phyloP scores from a whole-genome alignment of 2,888 invertebrate genomes.

The Deilephila elpenor region DNA sequence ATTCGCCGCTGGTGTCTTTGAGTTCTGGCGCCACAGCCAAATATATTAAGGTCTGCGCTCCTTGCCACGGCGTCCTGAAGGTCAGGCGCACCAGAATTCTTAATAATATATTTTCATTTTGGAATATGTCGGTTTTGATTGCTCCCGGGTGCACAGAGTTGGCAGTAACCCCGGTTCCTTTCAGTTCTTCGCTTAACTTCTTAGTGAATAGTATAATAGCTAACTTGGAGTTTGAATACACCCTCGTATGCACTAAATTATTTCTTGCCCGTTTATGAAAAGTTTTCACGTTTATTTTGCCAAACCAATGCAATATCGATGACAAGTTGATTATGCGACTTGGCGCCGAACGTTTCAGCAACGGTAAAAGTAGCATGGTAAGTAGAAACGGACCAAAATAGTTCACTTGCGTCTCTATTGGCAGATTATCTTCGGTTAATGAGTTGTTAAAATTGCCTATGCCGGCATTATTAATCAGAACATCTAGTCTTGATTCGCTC shows the following conservation, averaged over 20 bases:
- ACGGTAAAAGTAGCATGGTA: constrained; percentile 91
- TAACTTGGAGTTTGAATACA: constrained; percentile 89
- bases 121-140: constrained; percentile 68
- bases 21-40: constrained; percentile 89
- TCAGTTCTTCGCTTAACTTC: constrained; percentile 87
- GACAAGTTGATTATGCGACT: constrained; percentile 91
- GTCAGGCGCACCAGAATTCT: constrained; percentile 37
- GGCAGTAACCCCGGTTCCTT: constrained; percentile 87
- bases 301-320: constrained; percentile 88
- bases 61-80: constrained; percentile 78
- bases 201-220: constrained; percentile 88
- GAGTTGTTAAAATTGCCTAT: constrained; percentile 86
- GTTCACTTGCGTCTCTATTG: constrained; percentile 94
- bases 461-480: constrained; percentile 94
- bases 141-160: constrained; percentile 93
- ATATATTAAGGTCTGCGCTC: constrained; percentile 90
- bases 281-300: constrained; percentile 87
- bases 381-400: constrained; percentile 95
- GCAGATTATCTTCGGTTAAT: constrained; percentile 91
- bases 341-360: constrained; percentile 88
- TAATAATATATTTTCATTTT: not conserved
- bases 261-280: constrained; percentile 87
- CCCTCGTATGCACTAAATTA: constrained; percentile 70
- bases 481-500: constrained; percentile 88
- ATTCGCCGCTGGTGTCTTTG: constrained; percentile 79